phyloP scores from a whole-genome alignment of 2,797 vertebrate genomes.

The Australoheros facetus region DNA sequence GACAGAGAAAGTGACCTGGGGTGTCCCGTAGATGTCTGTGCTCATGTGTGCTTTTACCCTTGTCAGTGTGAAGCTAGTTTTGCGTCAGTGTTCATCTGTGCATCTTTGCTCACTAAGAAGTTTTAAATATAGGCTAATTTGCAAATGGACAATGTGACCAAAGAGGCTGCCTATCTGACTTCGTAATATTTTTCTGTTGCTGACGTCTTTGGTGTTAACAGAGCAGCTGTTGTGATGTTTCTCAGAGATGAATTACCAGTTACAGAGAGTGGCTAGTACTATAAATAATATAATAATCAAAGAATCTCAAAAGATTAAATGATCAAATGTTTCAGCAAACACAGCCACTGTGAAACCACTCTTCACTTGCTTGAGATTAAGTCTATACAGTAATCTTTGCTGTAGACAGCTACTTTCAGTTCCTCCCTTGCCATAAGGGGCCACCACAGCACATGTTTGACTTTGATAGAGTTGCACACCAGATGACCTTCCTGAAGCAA shows the following conservation, averaged over 20 bases:
- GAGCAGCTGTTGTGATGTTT: not conserved
- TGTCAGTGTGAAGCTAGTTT: not conserved
- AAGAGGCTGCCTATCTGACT: not conserved
- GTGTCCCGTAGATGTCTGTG: not conserved
- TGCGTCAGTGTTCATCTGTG: not conserved
- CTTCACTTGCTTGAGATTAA: not conserved
- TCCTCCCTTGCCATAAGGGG: no score
- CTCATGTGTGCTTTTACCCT: not conserved
- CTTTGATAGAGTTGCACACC: no score
- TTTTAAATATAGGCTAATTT: not conserved
- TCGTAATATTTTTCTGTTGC: not conserved
- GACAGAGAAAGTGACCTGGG: not conserved
- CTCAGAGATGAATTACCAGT: not conserved
- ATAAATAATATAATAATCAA: no score
- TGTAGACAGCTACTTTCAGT: no score
- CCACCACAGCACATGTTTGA: no score
- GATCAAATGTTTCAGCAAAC: not conserved
- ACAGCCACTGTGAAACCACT: not conserved
- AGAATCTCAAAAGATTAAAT: not conserved
- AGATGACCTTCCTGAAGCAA: no score
- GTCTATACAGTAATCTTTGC: not conserved
- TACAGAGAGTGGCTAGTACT: not conserved
- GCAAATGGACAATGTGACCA: not conserved
- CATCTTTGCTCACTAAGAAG: not conserved
- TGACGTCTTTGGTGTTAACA: not conserved